Evolutionary conservation across 2,797 vertebrate genomes (phyloP).

Genomic region (Clarias platycephalus): DNA sequence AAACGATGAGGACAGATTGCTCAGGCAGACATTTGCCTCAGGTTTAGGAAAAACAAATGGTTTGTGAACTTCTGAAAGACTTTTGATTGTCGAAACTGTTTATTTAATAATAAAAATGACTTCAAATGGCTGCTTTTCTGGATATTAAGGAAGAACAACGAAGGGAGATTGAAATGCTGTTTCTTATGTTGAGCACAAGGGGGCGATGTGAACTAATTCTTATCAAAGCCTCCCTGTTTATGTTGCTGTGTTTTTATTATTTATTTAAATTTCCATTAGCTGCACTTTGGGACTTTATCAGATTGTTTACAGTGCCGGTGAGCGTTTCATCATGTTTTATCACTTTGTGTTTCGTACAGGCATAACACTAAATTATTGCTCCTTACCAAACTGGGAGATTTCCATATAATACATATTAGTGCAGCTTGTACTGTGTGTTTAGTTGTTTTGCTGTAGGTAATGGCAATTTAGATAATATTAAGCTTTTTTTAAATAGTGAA

Average conservation of each 20-base stretch:
- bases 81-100: slow-evolving; percentile 21
- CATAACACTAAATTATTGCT: slow-evolving; percentile 62
- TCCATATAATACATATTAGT: slow-evolving; percentile 57
- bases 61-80: slow-evolving; percentile 18
- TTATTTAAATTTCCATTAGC: slow-evolving; percentile 56
- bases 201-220: slow-evolving; percentile 45
- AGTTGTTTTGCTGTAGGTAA: slow-evolving; percentile 61
- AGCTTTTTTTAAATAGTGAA: slow-evolving; percentile 56
- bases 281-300: slow-evolving; percentile 68
- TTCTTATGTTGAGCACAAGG: slow-evolving; percentile 57
- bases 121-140: slow-evolving; percentile 44
- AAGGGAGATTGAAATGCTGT: slow-evolving; percentile 36
- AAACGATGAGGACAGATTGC: background rate
- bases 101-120: slow-evolving; percentile 14
- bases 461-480: slow-evolving; percentile 59
- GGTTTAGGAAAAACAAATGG: slow-evolving; percentile 1
- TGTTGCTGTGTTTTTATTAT: slow-evolving; percentile 51
- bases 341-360: slow-evolving; percentile 53
- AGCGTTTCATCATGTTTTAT: slow-evolving; percentile 57
- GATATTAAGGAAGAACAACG: background rate
- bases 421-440: slow-evolving; percentile 58
- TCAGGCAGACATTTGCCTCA: slow-evolving; percentile 15
- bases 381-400: slow-evolving; percentile 54
- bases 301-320: slow-evolving; percentile 63
- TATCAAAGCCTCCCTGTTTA: slow-evolving; percentile 34